Evolutionary conservation across 92 coral and sea anemone genomes (phyloP).

Genomic region (Actinostola sp.): DNA sequence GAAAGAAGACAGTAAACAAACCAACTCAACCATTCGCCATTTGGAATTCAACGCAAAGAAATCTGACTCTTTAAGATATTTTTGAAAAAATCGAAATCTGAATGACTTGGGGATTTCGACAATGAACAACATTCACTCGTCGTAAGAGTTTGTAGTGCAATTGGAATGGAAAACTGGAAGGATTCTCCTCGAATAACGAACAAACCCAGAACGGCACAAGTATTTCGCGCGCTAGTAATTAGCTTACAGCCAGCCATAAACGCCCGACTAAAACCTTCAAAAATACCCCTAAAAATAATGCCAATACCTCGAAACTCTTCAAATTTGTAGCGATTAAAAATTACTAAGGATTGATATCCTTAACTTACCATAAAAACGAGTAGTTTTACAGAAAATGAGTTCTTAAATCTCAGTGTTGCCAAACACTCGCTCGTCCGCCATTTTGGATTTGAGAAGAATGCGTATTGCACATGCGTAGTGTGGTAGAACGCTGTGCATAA

Average conservation of each 20-base stretch:
- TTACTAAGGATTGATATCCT: neutral
- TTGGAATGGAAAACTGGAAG: neutral
- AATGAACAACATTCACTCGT: neutral
- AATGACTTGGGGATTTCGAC: neutral
- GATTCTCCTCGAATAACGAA: neutral
- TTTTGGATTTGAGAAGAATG: constrained; percentile 49
- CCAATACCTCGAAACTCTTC: neutral
- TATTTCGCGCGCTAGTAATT: constrained; percentile 33
- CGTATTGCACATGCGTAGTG: constrained; percentile 47
- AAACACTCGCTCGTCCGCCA: constrained; percentile 78
- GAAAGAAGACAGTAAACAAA: constrained; percentile 21
- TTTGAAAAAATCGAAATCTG: neutral
- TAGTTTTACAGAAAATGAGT: constrained; percentile 10
- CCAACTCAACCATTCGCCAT: neutral
- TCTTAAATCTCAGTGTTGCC: constrained; percentile 26
- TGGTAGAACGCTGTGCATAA: constrained; percentile 18
- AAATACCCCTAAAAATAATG: neutral
- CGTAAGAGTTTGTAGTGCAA: neutral
- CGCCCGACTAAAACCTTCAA: constrained; percentile 6
- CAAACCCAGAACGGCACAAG: constrained; percentile 13
- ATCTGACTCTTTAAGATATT: neutral
- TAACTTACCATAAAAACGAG: constrained; percentile 15
- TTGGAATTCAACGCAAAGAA: neutral
- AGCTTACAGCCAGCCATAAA: neutral
- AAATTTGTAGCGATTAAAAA: neutral